Conservation (phyloP, 2,797 vertebrate species). For the Sebastes trivittatus region DNA sequence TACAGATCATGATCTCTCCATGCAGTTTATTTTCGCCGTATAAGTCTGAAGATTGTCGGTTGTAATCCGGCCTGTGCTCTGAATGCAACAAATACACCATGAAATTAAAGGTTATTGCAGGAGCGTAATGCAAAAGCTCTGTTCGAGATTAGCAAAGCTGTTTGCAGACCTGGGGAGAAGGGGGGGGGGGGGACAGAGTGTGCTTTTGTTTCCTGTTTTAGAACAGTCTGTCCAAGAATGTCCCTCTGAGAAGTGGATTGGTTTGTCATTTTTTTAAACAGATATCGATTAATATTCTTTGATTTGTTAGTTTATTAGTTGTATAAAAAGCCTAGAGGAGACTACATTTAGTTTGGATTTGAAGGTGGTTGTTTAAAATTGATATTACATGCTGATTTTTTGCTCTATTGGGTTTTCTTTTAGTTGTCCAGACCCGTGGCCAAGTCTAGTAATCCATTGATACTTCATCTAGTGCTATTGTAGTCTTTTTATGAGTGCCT, state of each 20-base stretch:
- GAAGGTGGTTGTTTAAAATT: background rate
- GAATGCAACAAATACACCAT: conserved; percentile 85
- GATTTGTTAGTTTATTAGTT: background rate
- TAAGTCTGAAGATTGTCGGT: conserved; percentile 76
- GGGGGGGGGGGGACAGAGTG: background rate
- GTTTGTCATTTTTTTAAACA: conserved; percentile 9
- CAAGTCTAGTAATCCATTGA: conserved; percentile 16
- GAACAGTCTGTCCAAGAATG: background rate
- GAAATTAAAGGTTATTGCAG: conserved; percentile 85
- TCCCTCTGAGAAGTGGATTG: conserved; percentile 22
- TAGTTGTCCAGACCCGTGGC: conserved; percentile 8
- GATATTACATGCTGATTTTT: background rate
- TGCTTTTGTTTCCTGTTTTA: conserved; percentile 9
- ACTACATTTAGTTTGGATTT: background rate
- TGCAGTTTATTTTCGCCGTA: conserved; percentile 71
- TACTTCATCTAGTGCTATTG: conserved; percentile 35
- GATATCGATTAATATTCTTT: conserved; percentile 7
- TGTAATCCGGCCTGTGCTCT: conserved; percentile 81
- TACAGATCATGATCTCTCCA: conserved; percentile 73
- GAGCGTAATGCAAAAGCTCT: conserved; percentile 71
- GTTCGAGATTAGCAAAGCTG: conserved; percentile 66
- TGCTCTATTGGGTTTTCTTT: background rate
- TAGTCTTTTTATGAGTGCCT: conserved; percentile 61
- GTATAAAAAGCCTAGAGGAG: background rate
- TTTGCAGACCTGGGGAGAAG: conserved; percentile 66